Percentiles rank a stretch among this genome's conserved stretches.
Conservation (phyloP, 2,888 invertebrate species). For the Dasysyrphus tricinctus region DNA sequence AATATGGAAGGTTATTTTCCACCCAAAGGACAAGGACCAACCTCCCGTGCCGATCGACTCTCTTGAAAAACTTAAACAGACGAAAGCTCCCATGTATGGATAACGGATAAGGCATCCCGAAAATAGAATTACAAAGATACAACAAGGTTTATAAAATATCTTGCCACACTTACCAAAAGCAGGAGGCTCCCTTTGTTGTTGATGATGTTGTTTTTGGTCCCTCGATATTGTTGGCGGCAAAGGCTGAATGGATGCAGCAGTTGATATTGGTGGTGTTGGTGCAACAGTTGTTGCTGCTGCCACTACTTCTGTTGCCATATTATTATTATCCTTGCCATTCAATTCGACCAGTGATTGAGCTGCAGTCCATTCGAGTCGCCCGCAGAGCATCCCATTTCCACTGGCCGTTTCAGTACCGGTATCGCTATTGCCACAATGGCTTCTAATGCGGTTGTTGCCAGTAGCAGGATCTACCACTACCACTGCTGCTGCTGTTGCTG, state of each 20-base stretch:
- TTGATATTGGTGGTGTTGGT: slow-evolving; percentile 70
- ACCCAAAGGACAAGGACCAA: not conserved
- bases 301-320: slow-evolving; percentile 66
- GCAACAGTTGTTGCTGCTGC: slow-evolving; percentile 72
- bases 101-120: slow-evolving; percentile 24
- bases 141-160: slow-evolving; percentile 54
- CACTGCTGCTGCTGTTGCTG: slow-evolving; percentile 32
- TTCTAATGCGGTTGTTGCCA: slow-evolving; percentile 74
- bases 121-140: slow-evolving; percentile 34
- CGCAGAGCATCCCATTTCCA: slow-evolving; percentile 79
- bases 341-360: slow-evolving; percentile 83
- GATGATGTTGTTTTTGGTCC: slow-evolving; percentile 71
- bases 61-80: not conserved
- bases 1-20: not conserved
- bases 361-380: slow-evolving; percentile 82
- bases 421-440: slow-evolving; percentile 70
- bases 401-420: slow-evolving; percentile 70
- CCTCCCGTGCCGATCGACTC: not conserved
- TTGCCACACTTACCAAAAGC: slow-evolving; percentile 70
- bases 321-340: slow-evolving; percentile 79
- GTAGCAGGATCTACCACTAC: slow-evolving; percentile 59
- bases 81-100: slow-evolving; percentile 8
- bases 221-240: slow-evolving; percentile 44
- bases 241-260: slow-evolving; percentile 50
- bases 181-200: slow-evolving; percentile 54